phyloP scores from a whole-genome alignment of 2,113 vertebrate genomes.

The Ranitomeya variabilis region DNA sequence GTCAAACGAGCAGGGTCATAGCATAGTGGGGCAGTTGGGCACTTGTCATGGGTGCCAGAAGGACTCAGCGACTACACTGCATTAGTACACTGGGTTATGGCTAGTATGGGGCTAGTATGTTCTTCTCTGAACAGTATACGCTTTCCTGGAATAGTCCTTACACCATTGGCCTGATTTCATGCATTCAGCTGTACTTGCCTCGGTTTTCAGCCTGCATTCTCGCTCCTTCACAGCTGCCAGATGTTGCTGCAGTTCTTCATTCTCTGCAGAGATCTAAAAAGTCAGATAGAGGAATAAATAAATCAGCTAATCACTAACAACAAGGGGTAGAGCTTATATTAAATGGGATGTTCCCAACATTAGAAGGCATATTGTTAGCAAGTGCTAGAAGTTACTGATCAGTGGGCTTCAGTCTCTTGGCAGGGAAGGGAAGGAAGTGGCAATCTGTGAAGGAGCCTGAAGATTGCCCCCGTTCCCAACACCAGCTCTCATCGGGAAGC shows the following conservation, averaged over 20 bases:
- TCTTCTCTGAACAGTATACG: too few relatives aligned
- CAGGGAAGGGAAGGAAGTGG: too few relatives aligned
- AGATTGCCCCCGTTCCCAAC: too few relatives aligned
- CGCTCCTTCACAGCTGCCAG: slow-evolving; percentile 72
- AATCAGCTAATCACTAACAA: neutral
- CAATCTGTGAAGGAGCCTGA: neutral
- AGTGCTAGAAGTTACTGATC: neutral
- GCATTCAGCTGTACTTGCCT: slow-evolving; percentile 68
- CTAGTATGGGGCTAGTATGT: too few relatives aligned
- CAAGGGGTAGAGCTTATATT: neutral
- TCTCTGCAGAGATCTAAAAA: slow-evolving; percentile 68
- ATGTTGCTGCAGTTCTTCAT: slow-evolving; percentile 84
- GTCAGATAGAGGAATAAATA: neutral
- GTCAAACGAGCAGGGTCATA: too few relatives aligned
- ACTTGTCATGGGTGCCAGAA: too few relatives aligned
- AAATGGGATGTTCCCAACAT: neutral
- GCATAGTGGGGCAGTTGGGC: too few relatives aligned
- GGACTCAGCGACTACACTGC: too few relatives aligned
- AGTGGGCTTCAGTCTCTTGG: neutral
- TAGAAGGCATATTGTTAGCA: neutral
- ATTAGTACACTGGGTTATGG: too few relatives aligned
- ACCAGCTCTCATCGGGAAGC: too few relatives aligned
- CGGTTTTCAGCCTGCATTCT: slow-evolving; percentile 73
- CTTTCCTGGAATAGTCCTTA: neutral
- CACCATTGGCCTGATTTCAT: neutral